Evolutionary conservation across 2,888 invertebrate genomes (phyloP), one percentile per base, ranked within the genome.

Genomic region (Oxystoma pomonae): DNA sequence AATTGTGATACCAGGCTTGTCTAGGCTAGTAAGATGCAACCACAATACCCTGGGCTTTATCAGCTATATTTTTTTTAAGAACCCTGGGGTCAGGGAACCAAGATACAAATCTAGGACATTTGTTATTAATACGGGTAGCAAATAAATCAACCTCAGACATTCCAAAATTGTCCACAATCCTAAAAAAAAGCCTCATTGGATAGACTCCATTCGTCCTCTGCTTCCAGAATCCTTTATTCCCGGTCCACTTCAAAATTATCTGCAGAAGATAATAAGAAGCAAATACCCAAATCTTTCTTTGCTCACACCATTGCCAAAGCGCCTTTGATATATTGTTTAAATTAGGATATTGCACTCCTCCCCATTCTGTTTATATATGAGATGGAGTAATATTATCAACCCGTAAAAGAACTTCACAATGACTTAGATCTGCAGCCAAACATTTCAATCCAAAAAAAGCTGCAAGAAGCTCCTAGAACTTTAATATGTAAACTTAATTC

Each of bases 1-100:
- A 66, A 17, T 62, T 12, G n/a, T 65, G 65, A 53, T 61, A 63
- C 67, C 65, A 63, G 1, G 58, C 61, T 57, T 65, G 67, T 7
- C 61, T 21, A 7, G 66, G 62, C 60, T 65, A 68, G 7, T 21
- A 20, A 12, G 68, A 66, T 1, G 65, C 65, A 12, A 68, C 61
- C 5, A 66, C 16, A 22, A 66, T 63, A 12, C 66, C 65, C 17
- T 56, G 17, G 16, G 68, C 66, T n/a, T 59, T 57, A 51, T 68
- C 68, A 0, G 16, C 20, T 20, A 62, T 57, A 5, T 65, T 65
- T 60, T 67, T 65, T 50, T 64, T 17, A 16, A 65, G 17, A 2
- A 60, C 65, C n/a, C 49, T 59, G 1, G 67, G 62, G 52, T 64
- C 60, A 55, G 58, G n/a, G 2, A 51, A 0, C 67, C 63, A 67